Percentiles rank a stretch among this genome's conserved stretches.
These are phyloP conservation scores for Laupala kohalensis DNA, from an alignment of 1,140 invertebrate species.

Conservation along the genomic window DNA sequence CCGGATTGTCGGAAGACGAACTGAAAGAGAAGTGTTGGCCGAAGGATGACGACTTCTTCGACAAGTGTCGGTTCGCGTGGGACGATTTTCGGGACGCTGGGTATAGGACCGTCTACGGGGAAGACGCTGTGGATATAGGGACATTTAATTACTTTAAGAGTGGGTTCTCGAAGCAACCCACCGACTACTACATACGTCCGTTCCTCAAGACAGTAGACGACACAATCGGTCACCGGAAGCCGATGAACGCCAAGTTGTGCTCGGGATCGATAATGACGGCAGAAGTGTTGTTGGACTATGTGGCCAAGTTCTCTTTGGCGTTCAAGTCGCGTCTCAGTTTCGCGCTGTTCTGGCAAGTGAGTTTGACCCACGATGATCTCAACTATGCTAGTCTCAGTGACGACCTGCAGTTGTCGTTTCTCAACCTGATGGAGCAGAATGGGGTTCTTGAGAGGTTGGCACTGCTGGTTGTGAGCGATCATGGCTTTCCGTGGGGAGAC, in stretches of 20 bases:
- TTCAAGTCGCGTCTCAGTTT: conserved; percentile 25
- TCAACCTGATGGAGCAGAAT: conserved; percentile 22
- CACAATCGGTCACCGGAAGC: conserved; percentile 32
- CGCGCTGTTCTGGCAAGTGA: conserved; percentile 35
- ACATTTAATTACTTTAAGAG: conserved; percentile 41
- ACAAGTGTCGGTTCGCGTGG: conserved; percentile 43
- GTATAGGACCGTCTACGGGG: conserved; percentile 39
- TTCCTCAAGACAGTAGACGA: conserved; percentile 30
- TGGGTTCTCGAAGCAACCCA: conserved; percentile 39
- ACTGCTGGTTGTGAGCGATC: conserved; percentile 54
- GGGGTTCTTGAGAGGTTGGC: conserved; percentile 34
- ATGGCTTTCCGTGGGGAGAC: conserved; percentile 52
- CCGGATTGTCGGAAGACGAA: conserved; percentile 45
- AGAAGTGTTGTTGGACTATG: conserved; percentile 20
- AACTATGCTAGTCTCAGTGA: conserved; percentile 33
- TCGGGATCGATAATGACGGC: conserved; percentile 31
- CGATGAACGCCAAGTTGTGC: conserved; percentile 36
- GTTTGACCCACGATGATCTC: conserved; percentile 36
- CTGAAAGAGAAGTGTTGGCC: conserved; percentile 45
- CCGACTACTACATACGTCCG: conserved; percentile 42
- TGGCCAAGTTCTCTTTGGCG: conserved; percentile 18
- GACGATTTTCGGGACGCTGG: conserved; percentile 34
- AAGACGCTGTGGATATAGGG: conserved; percentile 40
- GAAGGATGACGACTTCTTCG: conserved; percentile 31
- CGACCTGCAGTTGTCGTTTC: conserved; percentile 23